Percentiles rank a stretch among this genome's conserved stretches.
phyloP scores from a whole-genome alignment of 2,113 vertebrate species.

The Tor tambroides region DNA sequence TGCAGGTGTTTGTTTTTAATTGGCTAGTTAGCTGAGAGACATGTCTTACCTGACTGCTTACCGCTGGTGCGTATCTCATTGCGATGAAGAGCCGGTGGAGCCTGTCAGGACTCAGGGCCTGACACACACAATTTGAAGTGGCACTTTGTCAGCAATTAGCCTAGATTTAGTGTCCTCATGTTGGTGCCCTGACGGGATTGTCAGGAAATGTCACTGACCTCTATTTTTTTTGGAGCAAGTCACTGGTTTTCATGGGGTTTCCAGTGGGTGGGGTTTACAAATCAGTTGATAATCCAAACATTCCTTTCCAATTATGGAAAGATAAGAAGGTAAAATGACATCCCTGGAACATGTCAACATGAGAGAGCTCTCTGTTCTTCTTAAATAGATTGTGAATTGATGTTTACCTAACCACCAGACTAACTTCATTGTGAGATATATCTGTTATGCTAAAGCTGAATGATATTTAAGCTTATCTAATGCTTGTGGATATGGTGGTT shows the following conservation, averaged over 20 bases:
- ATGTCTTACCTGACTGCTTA: constrained; percentile 50
- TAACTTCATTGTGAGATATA: neutral
- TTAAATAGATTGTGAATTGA: constrained; percentile 5
- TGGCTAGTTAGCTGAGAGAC: constrained; percentile 46
- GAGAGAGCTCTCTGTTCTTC: constrained; percentile 18
- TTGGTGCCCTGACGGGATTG: neutral
- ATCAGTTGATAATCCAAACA: neutral
- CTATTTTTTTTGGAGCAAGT: neutral
- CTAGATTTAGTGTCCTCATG: constrained; percentile 26
- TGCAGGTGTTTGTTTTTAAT: constrained; percentile 60
- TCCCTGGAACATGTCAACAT: neutral
- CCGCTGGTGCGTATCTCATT: constrained; percentile 31
- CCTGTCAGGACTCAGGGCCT: constrained; percentile 2
- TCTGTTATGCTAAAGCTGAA: neutral
- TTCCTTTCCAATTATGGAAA: constrained; percentile 4
- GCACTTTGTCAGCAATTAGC: constrained; percentile 52
- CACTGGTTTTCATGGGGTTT: neutral
- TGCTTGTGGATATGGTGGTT: constrained; percentile 17
- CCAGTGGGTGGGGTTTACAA: neutral
- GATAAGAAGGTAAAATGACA: constrained; percentile 12
- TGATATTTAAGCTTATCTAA: neutral
- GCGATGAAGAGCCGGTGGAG: constrained; percentile 6
- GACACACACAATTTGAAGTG: neutral
- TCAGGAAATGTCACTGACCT: constrained; percentile 4
- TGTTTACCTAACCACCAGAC: constrained; percentile 36